Conservation (phyloP, 2,113 vertebrate genomes). For the Toxotes jaculatrix region DNA sequence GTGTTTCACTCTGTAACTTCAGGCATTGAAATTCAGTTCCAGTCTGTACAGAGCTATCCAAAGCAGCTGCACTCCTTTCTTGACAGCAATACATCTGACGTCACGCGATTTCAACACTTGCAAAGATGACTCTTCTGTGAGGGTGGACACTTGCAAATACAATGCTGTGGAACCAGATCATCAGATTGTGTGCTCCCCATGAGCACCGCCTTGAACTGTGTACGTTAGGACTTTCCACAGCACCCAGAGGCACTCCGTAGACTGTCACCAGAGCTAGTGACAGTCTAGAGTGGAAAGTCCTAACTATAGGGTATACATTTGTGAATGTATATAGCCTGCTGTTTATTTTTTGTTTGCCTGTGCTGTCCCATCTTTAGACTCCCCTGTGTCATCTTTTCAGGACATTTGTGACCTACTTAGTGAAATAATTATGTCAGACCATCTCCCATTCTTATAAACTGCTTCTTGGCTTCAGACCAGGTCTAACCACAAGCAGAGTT, state of each 20-base stretch:
- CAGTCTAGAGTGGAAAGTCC: no score
- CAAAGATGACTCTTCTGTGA: not conserved
- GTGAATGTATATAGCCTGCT: not conserved
- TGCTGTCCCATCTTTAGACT: not conserved
- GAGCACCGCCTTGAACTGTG: not conserved
- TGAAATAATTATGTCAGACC: not conserved
- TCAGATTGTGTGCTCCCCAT: not conserved
- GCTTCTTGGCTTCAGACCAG: no score
- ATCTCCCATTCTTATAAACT: not conserved
- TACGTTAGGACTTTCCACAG: slow-evolving; percentile 26
- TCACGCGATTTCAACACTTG: not conserved
- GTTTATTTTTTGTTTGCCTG: not conserved
- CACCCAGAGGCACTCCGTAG: accelerated
- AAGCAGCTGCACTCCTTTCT: not conserved
- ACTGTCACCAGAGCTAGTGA: not conserved
- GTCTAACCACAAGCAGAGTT: not conserved
- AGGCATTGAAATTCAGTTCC: not conserved
- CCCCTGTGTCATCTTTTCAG: not conserved
- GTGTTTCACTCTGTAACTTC: not conserved
- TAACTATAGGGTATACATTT: not conserved
- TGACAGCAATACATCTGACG: not conserved
- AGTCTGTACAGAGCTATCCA: no score
- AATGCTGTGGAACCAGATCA: slow-evolving; percentile 43
- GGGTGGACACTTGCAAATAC: not conserved
- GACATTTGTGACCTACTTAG: not conserved